Base-by-base conservation (phyloP, 2,113 vertebrate genomes). In the Arizona elegans region DNA sequence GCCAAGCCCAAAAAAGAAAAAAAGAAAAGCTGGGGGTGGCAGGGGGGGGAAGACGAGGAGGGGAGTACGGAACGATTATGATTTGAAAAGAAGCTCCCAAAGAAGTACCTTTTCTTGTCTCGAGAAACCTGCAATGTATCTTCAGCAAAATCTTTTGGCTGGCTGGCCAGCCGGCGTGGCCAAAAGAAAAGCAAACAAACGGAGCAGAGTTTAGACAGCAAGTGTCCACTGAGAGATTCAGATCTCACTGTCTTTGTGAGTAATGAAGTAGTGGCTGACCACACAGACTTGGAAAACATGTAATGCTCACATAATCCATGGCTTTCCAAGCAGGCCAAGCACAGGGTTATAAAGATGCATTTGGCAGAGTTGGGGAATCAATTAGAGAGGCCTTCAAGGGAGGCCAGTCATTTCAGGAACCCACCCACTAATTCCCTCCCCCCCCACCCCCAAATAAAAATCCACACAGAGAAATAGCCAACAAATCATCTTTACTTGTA, bases 171-270 rank as follows among this genome's bases (percentile, higher is more conserved):
- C 47, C 6, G 96, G 93, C 86, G 93, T 94, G 93, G 95, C 75
- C 94, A 97, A 94, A 85, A 94, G 95, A 94, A 97, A 96, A 95
- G 95, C 93, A 97, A 97, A 96, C 96, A 97, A 98, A 97, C 94
- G 96, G 91, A 96, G 93, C 90, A 95, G 96, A 96, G 95, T 93
- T 97, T 97, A 97, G 95, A 97, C 96, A 95, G 97, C 95, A 24
- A 95, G 93, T 43, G 92, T 93, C 96, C 92, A 5, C 92, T 91
- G 97, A 96, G 97, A 95, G 97, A 96, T 94, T 95, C 7, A 62
- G 91, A 94, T 95, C 96, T 96, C 0, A 65, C 95, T 96, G 94
- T 97, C 92, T 96, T 97, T 95, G 96, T 96, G 95, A 97, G 95
- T 95, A 96, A 97, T 96, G 97, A 97, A 97, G 96, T 95, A 97